Evolutionary conservation across 2,888 invertebrate genomes (phyloP).

Genomic region (Tenthredo livida): DNA sequence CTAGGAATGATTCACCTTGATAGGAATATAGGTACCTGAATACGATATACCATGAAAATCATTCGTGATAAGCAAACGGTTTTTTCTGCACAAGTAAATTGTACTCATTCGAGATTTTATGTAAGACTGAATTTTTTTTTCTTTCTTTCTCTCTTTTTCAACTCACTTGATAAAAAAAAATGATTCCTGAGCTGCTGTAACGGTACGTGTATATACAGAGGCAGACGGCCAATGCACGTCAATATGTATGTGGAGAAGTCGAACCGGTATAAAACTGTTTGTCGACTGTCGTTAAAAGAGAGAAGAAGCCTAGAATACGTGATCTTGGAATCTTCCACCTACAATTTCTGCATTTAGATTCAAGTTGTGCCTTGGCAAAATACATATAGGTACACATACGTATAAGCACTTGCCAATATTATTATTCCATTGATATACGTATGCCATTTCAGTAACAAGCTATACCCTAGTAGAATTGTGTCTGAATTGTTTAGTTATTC

Average conservation of each 20-base stretch:
- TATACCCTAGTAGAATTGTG: neutral
- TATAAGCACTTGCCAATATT: neutral
- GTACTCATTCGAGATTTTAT: neutral
- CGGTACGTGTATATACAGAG: neutral
- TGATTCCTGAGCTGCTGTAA: neutral
- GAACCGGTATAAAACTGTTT: slow-evolving; percentile 46
- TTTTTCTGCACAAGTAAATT: neutral
- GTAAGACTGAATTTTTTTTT: neutral
- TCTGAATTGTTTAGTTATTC: neutral
- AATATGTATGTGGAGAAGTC: slow-evolving; percentile 15
- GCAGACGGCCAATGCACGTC: neutral
- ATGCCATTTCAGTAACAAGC: neutral
- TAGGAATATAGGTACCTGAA: too few species aligned
- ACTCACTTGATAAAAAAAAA: neutral
- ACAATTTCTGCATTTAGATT: neutral
- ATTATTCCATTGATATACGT: neutral
- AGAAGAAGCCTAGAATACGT: slow-evolving; percentile 10
- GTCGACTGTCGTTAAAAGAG: slow-evolving; percentile 12
- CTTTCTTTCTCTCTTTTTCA: neutral
- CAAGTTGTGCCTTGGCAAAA: neutral
- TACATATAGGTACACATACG: neutral
- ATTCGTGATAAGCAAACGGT: neutral
- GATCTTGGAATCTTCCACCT: neutral
- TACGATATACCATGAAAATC: neutral
- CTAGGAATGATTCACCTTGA: neutral